Percentiles rank a stretch among this genome's conserved stretches.
These are phyloP conservation scores for Drosophila fuyamai DNA, from an alignment of 1,140 invertebrate species.

Conservation along the genomic window DNA sequence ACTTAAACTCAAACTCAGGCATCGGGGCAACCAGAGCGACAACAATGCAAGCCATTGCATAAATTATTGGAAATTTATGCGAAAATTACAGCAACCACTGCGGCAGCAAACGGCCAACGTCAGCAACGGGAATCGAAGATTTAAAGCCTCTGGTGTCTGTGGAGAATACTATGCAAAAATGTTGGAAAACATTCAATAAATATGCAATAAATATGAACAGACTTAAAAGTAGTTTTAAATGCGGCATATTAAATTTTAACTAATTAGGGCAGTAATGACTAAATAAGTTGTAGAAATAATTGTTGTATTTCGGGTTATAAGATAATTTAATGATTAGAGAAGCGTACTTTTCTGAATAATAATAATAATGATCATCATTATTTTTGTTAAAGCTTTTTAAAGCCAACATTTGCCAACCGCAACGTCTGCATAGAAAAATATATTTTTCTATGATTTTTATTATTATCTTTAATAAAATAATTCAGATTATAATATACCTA, in stretches of 20 bases:
- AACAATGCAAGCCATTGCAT: conserved; percentile 70
- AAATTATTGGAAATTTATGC: conserved; percentile 77
- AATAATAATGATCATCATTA: too few species aligned
- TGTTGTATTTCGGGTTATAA: too few species aligned
- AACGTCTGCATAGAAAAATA: too few species aligned
- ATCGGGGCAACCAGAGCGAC: conserved; percentile 7
- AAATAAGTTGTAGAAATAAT: not conserved
- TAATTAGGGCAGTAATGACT: not conserved
- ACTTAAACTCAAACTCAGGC: conserved; percentile 23
- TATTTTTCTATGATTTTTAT: too few species aligned
- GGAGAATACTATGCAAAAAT: conserved; percentile 2
- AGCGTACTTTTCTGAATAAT: too few species aligned
- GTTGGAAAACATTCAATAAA: not conserved
- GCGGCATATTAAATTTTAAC: not conserved
- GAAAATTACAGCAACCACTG: conserved; percentile 66
- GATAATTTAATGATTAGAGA: too few species aligned
- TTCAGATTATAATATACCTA: not conserved
- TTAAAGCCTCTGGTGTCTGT: conserved; percentile 20
- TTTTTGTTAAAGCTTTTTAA: too few species aligned
- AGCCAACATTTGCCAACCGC: too few species aligned
- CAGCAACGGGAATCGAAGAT: conserved; percentile 36
- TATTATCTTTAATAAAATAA: not conserved
- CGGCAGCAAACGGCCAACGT: conserved; percentile 22
- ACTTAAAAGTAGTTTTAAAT: not conserved
- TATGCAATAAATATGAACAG: too few species aligned